Conservation (phyloP, 2,888 invertebrate species). For the Tupiocoris notatus region DNA sequence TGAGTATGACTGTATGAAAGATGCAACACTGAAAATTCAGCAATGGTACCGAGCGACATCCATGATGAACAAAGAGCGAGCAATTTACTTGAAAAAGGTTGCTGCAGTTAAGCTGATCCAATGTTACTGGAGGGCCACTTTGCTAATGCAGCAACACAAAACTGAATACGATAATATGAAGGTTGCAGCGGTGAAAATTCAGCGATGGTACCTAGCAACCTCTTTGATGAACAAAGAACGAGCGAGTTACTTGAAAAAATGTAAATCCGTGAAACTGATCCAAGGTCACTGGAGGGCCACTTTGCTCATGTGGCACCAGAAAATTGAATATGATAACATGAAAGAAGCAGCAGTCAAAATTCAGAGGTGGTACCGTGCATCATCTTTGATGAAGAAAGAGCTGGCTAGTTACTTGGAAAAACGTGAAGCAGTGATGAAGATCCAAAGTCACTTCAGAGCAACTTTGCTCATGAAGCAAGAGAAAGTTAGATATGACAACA, state of each 20-base stretch:
- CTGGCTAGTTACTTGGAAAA: background rate
- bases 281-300: background rate
- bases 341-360: background rate
- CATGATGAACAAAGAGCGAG: background rate
- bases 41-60: background rate
- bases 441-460: background rate
- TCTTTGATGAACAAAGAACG: background rate
- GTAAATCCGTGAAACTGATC: background rate
- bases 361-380: conserved; percentile 7
- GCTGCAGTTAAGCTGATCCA: background rate
- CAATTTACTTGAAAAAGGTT: background rate
- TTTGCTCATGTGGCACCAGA: background rate
- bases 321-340: background rate
- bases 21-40: conserved; percentile 7
- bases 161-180: background rate
- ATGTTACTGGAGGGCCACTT: background rate
- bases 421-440: background rate
- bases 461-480: background rate
- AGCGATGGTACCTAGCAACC: conserved; percentile 3
- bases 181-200: background rate
- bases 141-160: background rate
- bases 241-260: background rate
- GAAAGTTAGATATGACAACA: background rate
- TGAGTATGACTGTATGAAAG: background rate
- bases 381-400: background rate